phyloP scores from a whole-genome alignment of 2,113 vertebrate genomes.

The Syngnathus floridae region DNA sequence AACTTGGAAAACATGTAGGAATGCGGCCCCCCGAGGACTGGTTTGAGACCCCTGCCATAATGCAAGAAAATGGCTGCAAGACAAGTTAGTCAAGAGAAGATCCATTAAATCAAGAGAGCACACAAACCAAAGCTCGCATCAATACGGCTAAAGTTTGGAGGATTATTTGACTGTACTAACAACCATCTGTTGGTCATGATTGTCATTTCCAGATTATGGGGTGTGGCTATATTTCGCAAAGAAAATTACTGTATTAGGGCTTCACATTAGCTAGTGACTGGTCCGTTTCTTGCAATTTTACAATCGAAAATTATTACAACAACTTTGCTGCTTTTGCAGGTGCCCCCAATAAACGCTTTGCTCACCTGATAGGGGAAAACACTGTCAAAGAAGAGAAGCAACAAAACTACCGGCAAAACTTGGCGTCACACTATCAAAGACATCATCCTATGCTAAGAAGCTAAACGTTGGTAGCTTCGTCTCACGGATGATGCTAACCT shows the following conservation, averaged over 20 bases:
- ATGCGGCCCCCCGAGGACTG: no score
- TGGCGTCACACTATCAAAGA: background rate
- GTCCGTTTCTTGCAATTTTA: background rate
- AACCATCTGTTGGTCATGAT: background rate
- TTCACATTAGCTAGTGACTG: background rate
- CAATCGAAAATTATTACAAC: background rate
- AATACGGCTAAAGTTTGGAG: background rate
- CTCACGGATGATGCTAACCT: slow-evolving; percentile 10
- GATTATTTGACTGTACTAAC: background rate
- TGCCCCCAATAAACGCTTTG: background rate
- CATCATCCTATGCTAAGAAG: background rate
- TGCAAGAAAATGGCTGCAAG: background rate
- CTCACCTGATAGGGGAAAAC: background rate
- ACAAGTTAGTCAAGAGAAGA: background rate
- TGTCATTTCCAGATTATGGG: background rate
- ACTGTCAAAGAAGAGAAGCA: background rate
- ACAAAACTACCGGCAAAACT: background rate
- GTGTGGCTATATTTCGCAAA: background rate
- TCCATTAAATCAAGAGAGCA: background rate
- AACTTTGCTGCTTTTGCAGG: background rate
- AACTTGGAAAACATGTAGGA: no score
- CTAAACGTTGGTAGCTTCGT: slow-evolving; percentile 7
- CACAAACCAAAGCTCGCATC: background rate
- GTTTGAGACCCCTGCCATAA: no score
- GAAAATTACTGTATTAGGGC: background rate